Conservation (phyloP, 2,888 invertebrate species). For the Metacarcinus magister region DNA sequence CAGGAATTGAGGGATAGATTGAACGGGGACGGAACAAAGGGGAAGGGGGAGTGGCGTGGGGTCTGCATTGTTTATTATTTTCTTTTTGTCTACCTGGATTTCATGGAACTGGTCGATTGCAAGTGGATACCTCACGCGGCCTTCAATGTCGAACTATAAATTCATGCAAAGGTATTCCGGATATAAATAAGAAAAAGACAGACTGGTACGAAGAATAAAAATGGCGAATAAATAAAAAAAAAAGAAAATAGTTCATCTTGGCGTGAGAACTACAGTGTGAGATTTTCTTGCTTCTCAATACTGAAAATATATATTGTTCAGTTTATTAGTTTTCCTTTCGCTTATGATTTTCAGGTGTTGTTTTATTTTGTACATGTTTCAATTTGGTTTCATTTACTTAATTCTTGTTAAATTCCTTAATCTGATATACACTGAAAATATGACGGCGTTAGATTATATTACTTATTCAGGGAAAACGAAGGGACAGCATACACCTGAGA, state of each 20-base stretch:
- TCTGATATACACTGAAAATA: background rate
- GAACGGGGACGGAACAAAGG: background rate
- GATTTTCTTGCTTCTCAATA: background rate
- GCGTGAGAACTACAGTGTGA: background rate
- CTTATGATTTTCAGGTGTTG: background rate
- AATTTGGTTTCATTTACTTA: no score
- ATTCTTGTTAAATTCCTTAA: background rate
- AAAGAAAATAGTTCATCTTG: background rate
- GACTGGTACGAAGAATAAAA: background rate
- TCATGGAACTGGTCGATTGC: background rate
- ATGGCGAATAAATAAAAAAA: background rate
- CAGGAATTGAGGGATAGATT: background rate
- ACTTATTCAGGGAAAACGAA: background rate
- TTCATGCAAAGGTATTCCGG: background rate
- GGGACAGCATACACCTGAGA: background rate
- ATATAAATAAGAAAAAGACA: background rate
- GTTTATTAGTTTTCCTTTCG: background rate
- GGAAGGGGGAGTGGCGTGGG: background rate
- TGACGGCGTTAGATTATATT: background rate
- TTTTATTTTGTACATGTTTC: background rate
- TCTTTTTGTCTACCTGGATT: background rate
- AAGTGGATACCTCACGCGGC: background rate
- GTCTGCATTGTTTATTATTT: constrained; percentile 2
- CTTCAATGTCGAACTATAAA: background rate
- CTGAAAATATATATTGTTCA: background rate